Evolutionary conservation across 2,888 invertebrate genomes (phyloP).

Genomic region (Campoletis raptor): DNA sequence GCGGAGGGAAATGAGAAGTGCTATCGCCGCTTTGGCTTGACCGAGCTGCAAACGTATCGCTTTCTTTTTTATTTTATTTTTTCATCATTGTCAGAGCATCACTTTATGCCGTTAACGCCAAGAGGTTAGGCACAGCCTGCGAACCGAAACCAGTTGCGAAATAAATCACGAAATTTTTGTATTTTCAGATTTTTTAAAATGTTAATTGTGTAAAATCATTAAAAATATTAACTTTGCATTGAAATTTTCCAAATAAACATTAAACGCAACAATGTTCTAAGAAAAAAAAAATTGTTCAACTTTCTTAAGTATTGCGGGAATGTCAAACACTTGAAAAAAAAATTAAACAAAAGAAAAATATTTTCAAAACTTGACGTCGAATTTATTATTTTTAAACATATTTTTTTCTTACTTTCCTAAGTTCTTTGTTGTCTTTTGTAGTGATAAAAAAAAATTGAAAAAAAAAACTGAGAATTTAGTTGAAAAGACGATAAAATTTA

Average conservation of each 20-base stretch:
- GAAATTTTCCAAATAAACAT: too few species aligned
- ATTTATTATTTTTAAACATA: not conserved
- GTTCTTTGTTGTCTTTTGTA: too few species aligned
- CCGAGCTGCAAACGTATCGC: constrained; percentile 50
- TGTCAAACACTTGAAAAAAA: not conserved
- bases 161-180: not conserved
- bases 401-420: too few species aligned
- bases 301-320: not conserved
- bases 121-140: not conserved
- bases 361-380: not conserved
- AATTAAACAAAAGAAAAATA: not conserved
- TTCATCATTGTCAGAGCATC: constrained; percentile 20
- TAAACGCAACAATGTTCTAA: not conserved
- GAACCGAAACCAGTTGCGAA: not conserved
- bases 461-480: not conserved
- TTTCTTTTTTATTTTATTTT: constrained; percentile 57
- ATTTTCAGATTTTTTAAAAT: not conserved
- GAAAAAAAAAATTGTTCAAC: too few species aligned
- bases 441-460: not conserved
- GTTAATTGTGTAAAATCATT: not conserved
- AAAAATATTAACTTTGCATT: not conserved
- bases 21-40: constrained; percentile 28
- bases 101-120: not conserved
- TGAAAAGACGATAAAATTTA: not conserved
- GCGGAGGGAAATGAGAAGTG: constrained; percentile 19